These are phyloP conservation scores for Trematomus bernacchii DNA, from an alignment of 2,797 vertebrate species.

Conservation along the genomic window DNA sequence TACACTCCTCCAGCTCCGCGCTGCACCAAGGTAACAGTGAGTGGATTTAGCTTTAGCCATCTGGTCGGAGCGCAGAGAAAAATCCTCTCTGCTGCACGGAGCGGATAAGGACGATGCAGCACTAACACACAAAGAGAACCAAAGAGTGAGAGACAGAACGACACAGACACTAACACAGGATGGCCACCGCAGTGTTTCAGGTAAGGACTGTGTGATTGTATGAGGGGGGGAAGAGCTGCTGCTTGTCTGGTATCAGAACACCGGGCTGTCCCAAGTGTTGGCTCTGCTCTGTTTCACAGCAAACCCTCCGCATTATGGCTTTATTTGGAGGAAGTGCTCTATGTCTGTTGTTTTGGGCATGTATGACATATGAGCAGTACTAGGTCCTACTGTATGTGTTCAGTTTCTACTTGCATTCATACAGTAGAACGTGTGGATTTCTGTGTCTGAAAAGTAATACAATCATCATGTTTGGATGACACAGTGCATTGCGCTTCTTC, in stretches of 20 bases:
- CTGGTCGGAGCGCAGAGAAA: conserved; percentile 58
- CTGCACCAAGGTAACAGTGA: conserved; percentile 73
- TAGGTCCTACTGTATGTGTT: neutral
- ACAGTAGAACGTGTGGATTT: neutral
- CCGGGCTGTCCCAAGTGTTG: conserved; percentile 35
- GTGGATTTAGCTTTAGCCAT: conserved; percentile 73
- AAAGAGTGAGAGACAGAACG: conserved; percentile 47
- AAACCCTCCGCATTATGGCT: conserved; percentile 41
- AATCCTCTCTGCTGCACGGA: conserved; percentile 57
- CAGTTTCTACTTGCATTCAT: neutral
- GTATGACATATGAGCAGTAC: neutral
- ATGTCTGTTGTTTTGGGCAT: conserved; percentile 35
- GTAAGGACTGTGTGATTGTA: conserved; percentile 72
- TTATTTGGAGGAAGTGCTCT: conserved; percentile 48
- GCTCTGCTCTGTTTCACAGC: conserved; percentile 31
- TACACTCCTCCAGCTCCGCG: conserved; percentile 56
- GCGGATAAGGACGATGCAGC: conserved; percentile 71
- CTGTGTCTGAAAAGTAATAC: conserved; percentile 6
- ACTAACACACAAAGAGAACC: conserved; percentile 57
- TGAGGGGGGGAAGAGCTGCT: conserved; percentile 15
- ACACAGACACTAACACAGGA: conserved; percentile 63
- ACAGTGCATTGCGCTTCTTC: neutral
- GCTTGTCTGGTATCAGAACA: conserved; percentile 45
- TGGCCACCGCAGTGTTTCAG: conserved; percentile 89
- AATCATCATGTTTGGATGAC: neutral